Conservation (phyloP, 2,888 invertebrate species). For the Tiliacea citrago region DNA sequence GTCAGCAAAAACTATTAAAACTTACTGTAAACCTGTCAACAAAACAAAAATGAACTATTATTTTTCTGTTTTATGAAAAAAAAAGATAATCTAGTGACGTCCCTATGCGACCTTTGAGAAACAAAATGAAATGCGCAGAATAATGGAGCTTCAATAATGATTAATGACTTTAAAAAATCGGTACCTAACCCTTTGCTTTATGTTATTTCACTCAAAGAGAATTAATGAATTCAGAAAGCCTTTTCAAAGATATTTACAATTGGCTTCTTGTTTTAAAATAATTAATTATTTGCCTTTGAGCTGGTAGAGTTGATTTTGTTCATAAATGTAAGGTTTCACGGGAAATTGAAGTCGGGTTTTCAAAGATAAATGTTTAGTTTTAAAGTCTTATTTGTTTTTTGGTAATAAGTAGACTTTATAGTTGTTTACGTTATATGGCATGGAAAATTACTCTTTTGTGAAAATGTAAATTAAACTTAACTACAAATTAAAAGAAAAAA, state of each 20-base stretch:
- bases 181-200: conserved; percentile 36
- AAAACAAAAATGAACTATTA: conserved; percentile 2
- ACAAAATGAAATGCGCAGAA: conserved; percentile 43
- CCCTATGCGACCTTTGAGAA: conserved; percentile 29
- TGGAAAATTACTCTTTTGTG: too few relatives aligned
- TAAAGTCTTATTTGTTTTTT: neutral
- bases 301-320: conserved; percentile 19
- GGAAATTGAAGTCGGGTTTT: neutral
- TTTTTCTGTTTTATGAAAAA: neutral
- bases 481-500: too few relatives aligned
- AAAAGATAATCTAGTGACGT: conserved; percentile 10
- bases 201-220: conserved; percentile 37
- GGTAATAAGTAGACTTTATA: neutral
- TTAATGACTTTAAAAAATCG: conserved; percentile 60
- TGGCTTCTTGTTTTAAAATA: conserved; percentile 42
- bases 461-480: too few relatives aligned
- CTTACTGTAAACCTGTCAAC: conserved; percentile 4
- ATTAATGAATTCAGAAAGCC: conserved; percentile 21
- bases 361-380: conserved; percentile 1
- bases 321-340: conserved; percentile 27
- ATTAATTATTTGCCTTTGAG: conserved; percentile 44
- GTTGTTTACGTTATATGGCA: too few relatives aligned
- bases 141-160: conserved; percentile 49
- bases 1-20: conserved; percentile 8
- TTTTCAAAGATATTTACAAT: conserved; percentile 47